Evolutionary conservation across 2,113 vertebrate genomes (phyloP), one percentile per base, ranked within the genome.

Genomic region (Rallus limicola): DNA sequence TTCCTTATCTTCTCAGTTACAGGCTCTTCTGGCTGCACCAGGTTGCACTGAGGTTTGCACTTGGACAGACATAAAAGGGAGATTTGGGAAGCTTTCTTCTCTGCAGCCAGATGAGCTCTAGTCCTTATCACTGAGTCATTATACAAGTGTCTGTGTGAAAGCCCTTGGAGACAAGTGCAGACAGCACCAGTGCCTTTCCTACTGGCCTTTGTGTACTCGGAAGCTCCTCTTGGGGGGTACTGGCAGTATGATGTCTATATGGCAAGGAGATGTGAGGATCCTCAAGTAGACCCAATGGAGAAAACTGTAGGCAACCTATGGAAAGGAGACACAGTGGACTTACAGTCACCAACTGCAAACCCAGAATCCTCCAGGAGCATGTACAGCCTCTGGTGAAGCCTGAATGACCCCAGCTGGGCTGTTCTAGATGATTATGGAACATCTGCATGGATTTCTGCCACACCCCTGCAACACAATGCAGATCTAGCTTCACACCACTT

Each of bases 1-100:
- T 81, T 67, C 68, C 55, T 89, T 92, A 93, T 95, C 93, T 88
- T 16, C 60, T 84, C 40, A 53, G 33, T 46, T 81, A 40, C 90
- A 92, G 90, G 33, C 86, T 90, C 62, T 64, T 69, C 50, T 74
- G 75, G 40, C 44, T 94, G 78, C 59, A 82, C 40, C 31, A 69
- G 81, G n/a, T 58, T 70, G 85, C 26, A 3, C 25, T 26, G 40
- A 82, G 59, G n/a, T 89, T 96, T 87, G 13, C 34, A 71, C 48
- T 42, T 68, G 69, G 53, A 60, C 65, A 86, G 48, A 84, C 36
- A 67, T 34, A 53, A 83, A 91, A 86, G 53, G 38, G 53, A 82
- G 18, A 86, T 86, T 79, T 91, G n/a, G 40, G n/a, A 87, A n/a
- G 13, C 13, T 89, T 91, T 86, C 29, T 90, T 88, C 44, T 81